Percentiles rank a stretch among this genome's conserved stretches.
Evolutionary conservation across 2,113 vertebrate species (phyloP).

Genomic region (Grammomys dolichurus): DNA sequence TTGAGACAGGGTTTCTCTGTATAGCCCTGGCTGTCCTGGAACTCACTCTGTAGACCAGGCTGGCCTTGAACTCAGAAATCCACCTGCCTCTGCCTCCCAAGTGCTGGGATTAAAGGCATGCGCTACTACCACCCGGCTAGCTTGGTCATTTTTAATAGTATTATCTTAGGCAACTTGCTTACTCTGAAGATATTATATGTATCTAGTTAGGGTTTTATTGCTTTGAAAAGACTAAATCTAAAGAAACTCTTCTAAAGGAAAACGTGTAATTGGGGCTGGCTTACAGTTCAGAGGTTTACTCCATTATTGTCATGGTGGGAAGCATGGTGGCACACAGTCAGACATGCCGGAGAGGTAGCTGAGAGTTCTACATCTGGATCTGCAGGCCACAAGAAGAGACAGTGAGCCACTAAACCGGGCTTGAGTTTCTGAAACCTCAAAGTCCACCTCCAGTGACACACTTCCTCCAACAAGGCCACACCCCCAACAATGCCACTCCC

Average conservation of each 20-base stretch:
- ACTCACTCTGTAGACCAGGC: too few species aligned
- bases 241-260: neutral
- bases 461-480: neutral
- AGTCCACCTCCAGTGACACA: neutral
- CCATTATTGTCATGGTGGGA: neutral
- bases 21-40: too few species aligned
- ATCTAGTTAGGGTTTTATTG: neutral
- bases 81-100: too few species aligned
- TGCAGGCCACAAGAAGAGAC: neutral
- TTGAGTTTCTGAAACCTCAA: neutral
- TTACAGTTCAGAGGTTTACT: neutral
- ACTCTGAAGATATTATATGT: neutral
- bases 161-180: slow-evolving; percentile 14
- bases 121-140: too few species aligned
- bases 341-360: neutral
- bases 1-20: too few species aligned
- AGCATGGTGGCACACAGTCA: neutral
- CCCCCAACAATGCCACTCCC: neutral
- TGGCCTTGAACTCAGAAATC: too few species aligned
- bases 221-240: neutral
- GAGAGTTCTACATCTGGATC: neutral
- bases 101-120: too few species aligned
- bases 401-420: neutral
- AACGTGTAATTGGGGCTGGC: neutral
- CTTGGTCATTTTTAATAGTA: neutral